Evolutionary conservation across 2,888 invertebrate species (phyloP).

Genomic region (Pegoplata infirma): DNA sequence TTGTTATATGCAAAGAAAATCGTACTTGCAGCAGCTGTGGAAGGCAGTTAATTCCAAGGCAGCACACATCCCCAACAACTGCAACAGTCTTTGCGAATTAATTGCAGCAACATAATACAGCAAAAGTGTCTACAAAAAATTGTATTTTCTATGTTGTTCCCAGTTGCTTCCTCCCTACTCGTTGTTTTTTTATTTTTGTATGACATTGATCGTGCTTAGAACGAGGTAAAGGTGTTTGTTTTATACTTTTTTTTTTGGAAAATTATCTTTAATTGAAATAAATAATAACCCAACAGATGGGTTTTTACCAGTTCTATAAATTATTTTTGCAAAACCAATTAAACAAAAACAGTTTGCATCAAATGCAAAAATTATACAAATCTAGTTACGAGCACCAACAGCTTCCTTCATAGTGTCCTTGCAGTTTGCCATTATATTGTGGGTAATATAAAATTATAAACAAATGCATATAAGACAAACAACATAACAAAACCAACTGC

Average conservation of each 20-base stretch:
- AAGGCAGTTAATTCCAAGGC: conserved; percentile 1
- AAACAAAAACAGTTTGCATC: neutral
- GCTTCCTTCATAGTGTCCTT: neutral
- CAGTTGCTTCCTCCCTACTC: neutral
- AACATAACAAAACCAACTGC: conserved; percentile 45
- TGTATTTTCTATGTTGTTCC: neutral
- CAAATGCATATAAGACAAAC: conserved; percentile 41
- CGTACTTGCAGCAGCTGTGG: conserved; percentile 58
- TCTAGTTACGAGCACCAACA: conserved; percentile 12
- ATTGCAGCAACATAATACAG: neutral
- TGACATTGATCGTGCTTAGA: conserved; percentile 17
- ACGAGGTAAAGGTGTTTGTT: conserved; percentile 4
- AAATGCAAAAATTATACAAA: neutral
- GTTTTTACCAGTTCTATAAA: conserved; percentile 3
- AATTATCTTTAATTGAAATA: neutral
- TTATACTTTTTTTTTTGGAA: conserved; percentile 5
- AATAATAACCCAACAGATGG: conserved; percentile 5
- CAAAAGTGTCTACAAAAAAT: neutral
- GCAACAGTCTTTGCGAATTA: conserved; percentile 33
- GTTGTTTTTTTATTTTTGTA: neutral
- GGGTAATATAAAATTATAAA: conserved; percentile 32
- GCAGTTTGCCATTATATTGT: neutral
- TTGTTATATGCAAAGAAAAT: neutral
- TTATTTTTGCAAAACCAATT: neutral
- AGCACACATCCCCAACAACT: conserved; percentile 43